Percentiles rank a stretch among this genome's conserved stretches.
Conservation (phyloP, 2,113 vertebrate genomes). For the Chauna torquata region DNA sequence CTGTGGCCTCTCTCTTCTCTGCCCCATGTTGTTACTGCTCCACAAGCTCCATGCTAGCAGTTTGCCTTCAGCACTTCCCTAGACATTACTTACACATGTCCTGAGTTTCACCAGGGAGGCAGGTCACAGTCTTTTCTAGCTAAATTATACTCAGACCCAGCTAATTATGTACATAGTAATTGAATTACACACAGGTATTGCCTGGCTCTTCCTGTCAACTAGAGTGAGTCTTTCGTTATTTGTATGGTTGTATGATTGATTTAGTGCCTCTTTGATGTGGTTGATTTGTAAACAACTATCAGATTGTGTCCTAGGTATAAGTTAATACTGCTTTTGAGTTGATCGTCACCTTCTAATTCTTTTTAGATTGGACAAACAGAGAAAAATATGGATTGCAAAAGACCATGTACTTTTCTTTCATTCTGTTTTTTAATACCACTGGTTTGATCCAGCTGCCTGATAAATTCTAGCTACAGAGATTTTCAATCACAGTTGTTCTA, state of each 20-base stretch:
- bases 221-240: neutral
- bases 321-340: neutral
- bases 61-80: neutral
- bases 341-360: neutral
- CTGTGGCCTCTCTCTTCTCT: neutral
- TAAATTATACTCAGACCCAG: neutral
- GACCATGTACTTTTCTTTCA: neutral
- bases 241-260: neutral
- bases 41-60: neutral
- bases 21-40: neutral
- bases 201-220: neutral
- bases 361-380: neutral
- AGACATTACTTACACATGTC: neutral
- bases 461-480: neutral
- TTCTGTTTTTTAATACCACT: neutral
- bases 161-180: neutral
- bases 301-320: neutral
- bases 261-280: neutral
- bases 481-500: neutral
- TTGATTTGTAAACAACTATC: neutral
- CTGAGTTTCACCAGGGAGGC: neutral
- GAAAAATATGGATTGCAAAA: neutral
- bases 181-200: neutral
- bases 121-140: neutral
- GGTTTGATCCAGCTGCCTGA: neutral